These are phyloP conservation scores for Pollenia labialis DNA, from an alignment of 2,888 invertebrate genomes.

Conservation along the genomic window DNA sequence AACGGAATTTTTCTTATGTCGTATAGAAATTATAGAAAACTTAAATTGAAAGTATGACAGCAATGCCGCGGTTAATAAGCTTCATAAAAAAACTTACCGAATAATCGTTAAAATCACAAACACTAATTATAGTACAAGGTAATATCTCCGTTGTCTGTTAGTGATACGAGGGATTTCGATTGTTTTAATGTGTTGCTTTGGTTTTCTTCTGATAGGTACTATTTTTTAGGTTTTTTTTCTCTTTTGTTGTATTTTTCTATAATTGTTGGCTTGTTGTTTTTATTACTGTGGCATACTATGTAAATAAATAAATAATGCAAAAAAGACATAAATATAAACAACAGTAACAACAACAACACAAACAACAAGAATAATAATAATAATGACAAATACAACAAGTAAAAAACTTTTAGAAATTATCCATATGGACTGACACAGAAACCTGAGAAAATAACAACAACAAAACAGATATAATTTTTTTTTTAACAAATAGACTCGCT, in stretches of 20 bases:
- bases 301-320: conserved; percentile 77
- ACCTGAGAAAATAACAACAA: conserved; percentile 61
- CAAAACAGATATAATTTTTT: background rate
- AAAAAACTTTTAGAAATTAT: conserved; percentile 64
- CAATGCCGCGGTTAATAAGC: background rate
- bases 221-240: conserved; percentile 31
- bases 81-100: conserved; percentile 2
- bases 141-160: conserved; percentile 58
- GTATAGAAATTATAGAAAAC: too few relatives aligned
- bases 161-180: conserved; percentile 69
- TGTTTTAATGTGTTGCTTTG: conserved; percentile 66
- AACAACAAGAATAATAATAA: too few relatives aligned
- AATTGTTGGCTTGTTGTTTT: conserved; percentile 66
- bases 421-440: conserved; percentile 70
- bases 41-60: too few relatives aligned
- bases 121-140: conserved; percentile 59
- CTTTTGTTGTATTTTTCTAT: conserved; percentile 28
- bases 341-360: conserved; percentile 46
- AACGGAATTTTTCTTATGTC: too few relatives aligned
- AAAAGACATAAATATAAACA: conserved; percentile 73
- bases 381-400: conserved; percentile 27
- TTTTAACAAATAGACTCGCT: conserved; percentile 41
- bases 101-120: conserved; percentile 33
- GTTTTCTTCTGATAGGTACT: conserved; percentile 48
- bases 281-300: conserved; percentile 68